Evolutionary conservation across 2,113 vertebrate genomes (phyloP), one percentile per base, ranked within the genome.

Genomic region (Zosterops japonicus): DNA sequence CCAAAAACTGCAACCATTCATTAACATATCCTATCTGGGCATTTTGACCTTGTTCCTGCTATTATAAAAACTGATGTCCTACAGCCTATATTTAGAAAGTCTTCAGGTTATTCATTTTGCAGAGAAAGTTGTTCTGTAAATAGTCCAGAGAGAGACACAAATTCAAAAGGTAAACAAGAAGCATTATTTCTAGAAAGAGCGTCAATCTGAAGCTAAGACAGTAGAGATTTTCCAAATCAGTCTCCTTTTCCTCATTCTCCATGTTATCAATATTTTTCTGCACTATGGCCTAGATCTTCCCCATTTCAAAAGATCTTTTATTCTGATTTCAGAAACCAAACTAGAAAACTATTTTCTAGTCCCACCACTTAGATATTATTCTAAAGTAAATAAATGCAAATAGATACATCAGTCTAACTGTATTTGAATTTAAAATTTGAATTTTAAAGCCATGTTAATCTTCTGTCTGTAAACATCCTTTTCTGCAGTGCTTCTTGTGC

Each of bases 1-100:
- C 71, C 2, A 6, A 82, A 44, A 91, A 36, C 49, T 36, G 63
- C 49, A 92, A 50, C 16, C 8, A 0, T n/a, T 91, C 42, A 90
- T 93, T 95, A 85, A 29, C 81, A 95, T 93, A 93, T 67, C 17
- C 55, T 61, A 19, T 83, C 69, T 80, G 85, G 63, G 24, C 20
- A 22, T 79, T 93, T 83, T 86, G 90, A 85, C 82, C 79, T 95
- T 80, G 29, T 29, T 68, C 39, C 35, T 93, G 27, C 14, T 79
- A 9, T 72, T 77, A 79, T 25, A 83, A 85, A 93, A 77, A 24
- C 19, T 49, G 28, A 65, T 94, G 24, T 25, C 27, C 50, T 4
- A 0, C 24, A 47, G 70, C 8, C 22, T 91, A 53, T 82, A 68
- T 89, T 93, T 93, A 91, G 77, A 82, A 87, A 69, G 6, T 80